phyloP scores from a whole-genome alignment of 2,113 vertebrate species.

The Lepisosteus osseus region DNA sequence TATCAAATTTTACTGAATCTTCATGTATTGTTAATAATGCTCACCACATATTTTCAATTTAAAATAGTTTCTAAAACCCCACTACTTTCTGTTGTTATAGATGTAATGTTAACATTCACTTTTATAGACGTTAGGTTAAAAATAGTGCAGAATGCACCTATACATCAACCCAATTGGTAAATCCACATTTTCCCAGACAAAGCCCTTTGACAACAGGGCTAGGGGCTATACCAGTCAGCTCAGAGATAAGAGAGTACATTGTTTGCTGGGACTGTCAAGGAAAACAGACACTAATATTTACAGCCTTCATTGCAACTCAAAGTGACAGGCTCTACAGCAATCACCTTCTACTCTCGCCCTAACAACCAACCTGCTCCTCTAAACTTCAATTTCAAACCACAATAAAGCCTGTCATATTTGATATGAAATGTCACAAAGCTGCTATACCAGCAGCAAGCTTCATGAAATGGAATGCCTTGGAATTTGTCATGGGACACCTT shows the following conservation, averaged over 20 bases:
- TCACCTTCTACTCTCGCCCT: slow-evolving; percentile 25
- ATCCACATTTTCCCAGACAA: slow-evolving; percentile 21
- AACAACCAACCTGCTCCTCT: slow-evolving; percentile 38
- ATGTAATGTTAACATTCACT: too few species aligned
- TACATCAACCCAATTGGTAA: not conserved
- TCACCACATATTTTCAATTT: too few species aligned
- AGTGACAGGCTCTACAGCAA: slow-evolving; percentile 37
- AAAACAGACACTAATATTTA: slow-evolving; percentile 41
- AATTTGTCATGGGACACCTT: slow-evolving; percentile 34
- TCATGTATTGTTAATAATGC: too few species aligned
- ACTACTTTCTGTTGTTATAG: too few species aligned
- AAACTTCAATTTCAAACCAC: slow-evolving; percentile 39
- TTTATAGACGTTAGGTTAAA: too few species aligned
- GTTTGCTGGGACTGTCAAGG: slow-evolving; percentile 28
- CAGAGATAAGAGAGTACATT: slow-evolving; percentile 16
- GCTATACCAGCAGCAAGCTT: slow-evolving; percentile 37
- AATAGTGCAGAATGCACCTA: too few species aligned
- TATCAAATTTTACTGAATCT: too few species aligned
- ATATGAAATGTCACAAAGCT: slow-evolving; percentile 42
- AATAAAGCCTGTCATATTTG: slow-evolving; percentile 52
- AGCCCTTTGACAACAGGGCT: slow-evolving; percentile 13
- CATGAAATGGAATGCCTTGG: slow-evolving; percentile 31
- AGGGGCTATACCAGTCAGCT: slow-evolving; percentile 1
- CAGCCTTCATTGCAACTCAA: slow-evolving; percentile 31
- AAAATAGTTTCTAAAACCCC: too few species aligned